Evolutionary conservation across 2,888 invertebrate species (phyloP), one percentile per base, ranked within the genome.

Genomic region (Agrotis puta): DNA sequence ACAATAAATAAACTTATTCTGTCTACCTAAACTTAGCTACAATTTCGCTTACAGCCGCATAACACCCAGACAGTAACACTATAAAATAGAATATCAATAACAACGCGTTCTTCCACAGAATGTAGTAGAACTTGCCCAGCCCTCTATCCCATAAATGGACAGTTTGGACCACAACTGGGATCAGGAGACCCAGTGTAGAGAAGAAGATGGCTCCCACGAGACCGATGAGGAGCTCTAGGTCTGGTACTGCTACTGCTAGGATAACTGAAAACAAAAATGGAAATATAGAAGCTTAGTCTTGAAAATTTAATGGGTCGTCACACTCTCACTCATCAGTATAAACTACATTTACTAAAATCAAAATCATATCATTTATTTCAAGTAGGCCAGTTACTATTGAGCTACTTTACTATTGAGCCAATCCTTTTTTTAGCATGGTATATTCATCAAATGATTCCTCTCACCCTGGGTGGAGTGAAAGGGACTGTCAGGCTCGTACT

Each of bases 211-310:
- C 98, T 2, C 99, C 99, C 0, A 99, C 98, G 53, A 99, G 94
- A 9, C 98, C 98, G 79, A 99, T 99, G 77, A 99, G 97, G 0
- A 98, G 97, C 71, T 98, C 98, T 70, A 99, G 92, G 84, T 98
- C 97, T 4, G 99, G 98, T 39, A 99, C 98, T 6, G 97, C 97
- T 3, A 97, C 97, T 0, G 98, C 98, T 62, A 98, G 90, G 11
- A 96, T 95, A 81, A 98, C 98, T 97, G 97, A 91, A 97, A 74
- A 13, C n/a, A 80, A 48, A 62, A 7, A 11, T 24, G 27, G 6
- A 43, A 33, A 13, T 24, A n/a, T 14, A 24, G 5, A 47, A 39
- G 39, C 39, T 39, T 2, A 39, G 11, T 39, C 33, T 39, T 39
- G 11, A 39, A 39, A 9, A 39, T 33, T 33, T 9, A 9, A 9